phyloP scores from a whole-genome alignment of 1,140 invertebrate genomes.

The Papilio aristodemus region DNA sequence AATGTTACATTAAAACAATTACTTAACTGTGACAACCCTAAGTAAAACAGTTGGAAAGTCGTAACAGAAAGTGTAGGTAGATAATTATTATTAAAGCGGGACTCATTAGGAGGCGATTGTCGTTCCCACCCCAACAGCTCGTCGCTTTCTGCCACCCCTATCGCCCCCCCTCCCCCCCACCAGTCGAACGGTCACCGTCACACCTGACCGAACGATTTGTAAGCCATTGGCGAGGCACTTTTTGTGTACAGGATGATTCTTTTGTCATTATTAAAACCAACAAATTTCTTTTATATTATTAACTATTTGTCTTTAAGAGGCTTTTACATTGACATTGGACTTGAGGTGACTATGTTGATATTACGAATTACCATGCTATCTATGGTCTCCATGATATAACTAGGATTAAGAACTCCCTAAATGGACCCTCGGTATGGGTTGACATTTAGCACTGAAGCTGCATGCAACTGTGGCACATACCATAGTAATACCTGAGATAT shows the following conservation, averaged over 20 bases:
- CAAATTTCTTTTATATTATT: background rate
- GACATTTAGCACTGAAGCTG: too few relatives aligned
- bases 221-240: slow-evolving; percentile 59
- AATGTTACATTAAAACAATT: too few relatives aligned
- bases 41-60: slow-evolving; percentile 54
- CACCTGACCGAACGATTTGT: slow-evolving; percentile 68
- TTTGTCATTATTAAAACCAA: slow-evolving; percentile 9
- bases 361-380: too few relatives aligned
- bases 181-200: slow-evolving; percentile 44
- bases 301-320: slow-evolving; percentile 1
- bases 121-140: slow-evolving; percentile 41
- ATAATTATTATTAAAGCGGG: slow-evolving; percentile 75
- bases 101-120: slow-evolving; percentile 77
- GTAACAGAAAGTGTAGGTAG: slow-evolving; percentile 74
- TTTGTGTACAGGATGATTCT: slow-evolving; percentile 53
- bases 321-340: too few relatives aligned
- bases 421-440: too few relatives aligned
- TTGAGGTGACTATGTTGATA: too few relatives aligned
- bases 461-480: too few relatives aligned
- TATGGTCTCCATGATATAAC: too few relatives aligned
- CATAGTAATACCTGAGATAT: too few relatives aligned
- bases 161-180: slow-evolving; percentile 24
- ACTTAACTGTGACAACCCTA: slow-evolving; percentile 48
- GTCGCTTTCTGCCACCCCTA: background rate
- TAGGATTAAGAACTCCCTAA: too few relatives aligned